Conservation (phyloP, 2,888 invertebrate species). For the Penaeus monodon region DNA sequence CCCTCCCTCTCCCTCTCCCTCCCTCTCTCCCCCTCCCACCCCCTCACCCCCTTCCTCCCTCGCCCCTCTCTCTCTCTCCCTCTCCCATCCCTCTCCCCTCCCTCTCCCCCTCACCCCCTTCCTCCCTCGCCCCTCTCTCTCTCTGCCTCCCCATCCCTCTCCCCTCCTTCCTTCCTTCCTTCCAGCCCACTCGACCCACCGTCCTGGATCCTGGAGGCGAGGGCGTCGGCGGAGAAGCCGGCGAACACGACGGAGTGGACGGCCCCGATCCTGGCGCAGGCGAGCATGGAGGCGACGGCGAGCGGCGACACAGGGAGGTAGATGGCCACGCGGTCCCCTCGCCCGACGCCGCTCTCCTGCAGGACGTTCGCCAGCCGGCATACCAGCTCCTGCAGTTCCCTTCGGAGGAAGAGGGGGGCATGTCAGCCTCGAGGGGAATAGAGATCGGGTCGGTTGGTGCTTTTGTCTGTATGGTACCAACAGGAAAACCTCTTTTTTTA, state of each 20-base stretch:
- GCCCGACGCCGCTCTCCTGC: slow-evolving; percentile 69
- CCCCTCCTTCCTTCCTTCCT: no score
- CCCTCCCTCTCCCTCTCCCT: no score
- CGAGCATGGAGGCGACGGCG: slow-evolving; percentile 72
- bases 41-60: no score
- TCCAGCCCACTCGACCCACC: slow-evolving; percentile 30
- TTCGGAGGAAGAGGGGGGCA: neutral
- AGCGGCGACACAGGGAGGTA: slow-evolving; percentile 72
- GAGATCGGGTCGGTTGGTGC: neutral
- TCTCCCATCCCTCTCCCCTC: no score
- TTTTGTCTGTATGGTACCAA: no score
- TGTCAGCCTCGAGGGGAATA: neutral
- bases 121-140: no score
- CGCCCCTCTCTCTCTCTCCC: no score
- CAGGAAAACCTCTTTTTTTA: no score
- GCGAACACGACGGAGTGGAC: slow-evolving; percentile 73
- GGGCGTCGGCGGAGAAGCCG: slow-evolving; percentile 72
- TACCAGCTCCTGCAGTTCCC: slow-evolving; percentile 69
- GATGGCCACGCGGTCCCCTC: slow-evolving; percentile 72
- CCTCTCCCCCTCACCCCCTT: no score
- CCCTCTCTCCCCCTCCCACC: no score
- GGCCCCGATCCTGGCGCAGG: slow-evolving; percentile 73
- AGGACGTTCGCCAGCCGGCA: slow-evolving; percentile 70
- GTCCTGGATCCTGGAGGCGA: slow-evolving; percentile 67
- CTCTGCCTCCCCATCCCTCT: no score